Evolutionary conservation across 2,113 vertebrate species (phyloP), one percentile per base, ranked within the genome.

Genomic region (Ptychochromis oligacanthus): DNA sequence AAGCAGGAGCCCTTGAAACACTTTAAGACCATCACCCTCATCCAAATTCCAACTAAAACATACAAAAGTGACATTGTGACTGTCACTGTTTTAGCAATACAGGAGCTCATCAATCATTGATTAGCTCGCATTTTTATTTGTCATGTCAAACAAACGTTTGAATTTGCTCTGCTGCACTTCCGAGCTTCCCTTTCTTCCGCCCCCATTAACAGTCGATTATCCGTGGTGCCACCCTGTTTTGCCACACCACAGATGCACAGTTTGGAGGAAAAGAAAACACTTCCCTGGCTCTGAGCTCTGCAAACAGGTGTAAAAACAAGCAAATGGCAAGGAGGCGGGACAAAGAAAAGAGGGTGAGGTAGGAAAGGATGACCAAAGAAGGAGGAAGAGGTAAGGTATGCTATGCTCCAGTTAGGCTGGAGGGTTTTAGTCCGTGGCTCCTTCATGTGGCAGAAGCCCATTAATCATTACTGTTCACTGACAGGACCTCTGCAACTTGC

Each of bases 251-350:
- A 89, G 88, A 91, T 90, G 89, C 86, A 61, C 75, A 62, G 75
- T 81, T 74, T 36, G n/a, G 36, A 58, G 52, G 57, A 22, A 40
- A 80, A 56, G 6, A 84, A 26, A 56, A 55, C 31, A 59, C 77
- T 75, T 61, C 61, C 79, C 15, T 14, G 46, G 28, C 46, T 75
- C 59, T 79, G 55, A 84, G 82, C 78, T 70, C 38, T 57, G 54
- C 65, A 80, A 91, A 93, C 94, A 95, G 93, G 95, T 95, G 95
- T 93, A 78, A 93, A 93, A 92, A 93, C 90, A 94, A 90, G 83
- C 31, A 67, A 49, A 67, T 38, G n/a, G 55, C 14, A 36, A 62
- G 64, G 49, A 62, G 34, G 81, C 81, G 75, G 83, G 75, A 43
- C 1, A 13, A 77, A 17, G 56, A 79, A 49, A 56, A 10, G 57